Percentiles rank a stretch among this genome's conserved stretches.
Conservation (phyloP, 2,797 vertebrate species). For the Octomys mimax region DNA sequence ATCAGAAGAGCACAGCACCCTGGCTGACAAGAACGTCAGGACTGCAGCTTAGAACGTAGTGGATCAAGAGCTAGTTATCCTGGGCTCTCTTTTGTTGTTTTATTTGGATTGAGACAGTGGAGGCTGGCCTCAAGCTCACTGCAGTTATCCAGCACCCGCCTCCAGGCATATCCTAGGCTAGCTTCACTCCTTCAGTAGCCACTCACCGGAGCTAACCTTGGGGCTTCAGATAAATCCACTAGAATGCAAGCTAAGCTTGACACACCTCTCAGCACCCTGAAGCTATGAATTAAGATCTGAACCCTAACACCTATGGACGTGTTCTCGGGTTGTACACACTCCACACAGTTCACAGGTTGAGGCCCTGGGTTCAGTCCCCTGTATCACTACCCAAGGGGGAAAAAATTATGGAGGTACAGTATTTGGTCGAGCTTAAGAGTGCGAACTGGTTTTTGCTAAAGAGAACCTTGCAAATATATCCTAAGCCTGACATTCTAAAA, state of each 20-base stretch:
- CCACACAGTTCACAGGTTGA: background rate
- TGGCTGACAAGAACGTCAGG: background rate
- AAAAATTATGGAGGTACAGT: background rate
- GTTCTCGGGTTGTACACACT: background rate
- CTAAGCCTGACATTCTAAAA: slow-evolving; percentile 30
- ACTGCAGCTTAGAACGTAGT: background rate
- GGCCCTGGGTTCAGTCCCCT: background rate
- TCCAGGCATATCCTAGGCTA: background rate
- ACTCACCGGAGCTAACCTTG: background rate
- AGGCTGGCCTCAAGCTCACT: background rate
- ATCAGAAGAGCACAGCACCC: background rate
- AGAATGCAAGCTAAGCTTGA: background rate
- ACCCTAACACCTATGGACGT: background rate
- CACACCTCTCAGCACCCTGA: background rate
- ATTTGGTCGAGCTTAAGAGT: background rate
- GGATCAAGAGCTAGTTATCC: background rate
- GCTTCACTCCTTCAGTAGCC: background rate
- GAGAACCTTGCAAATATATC: slow-evolving; percentile 10
- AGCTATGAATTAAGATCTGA: background rate
- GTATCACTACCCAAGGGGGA: background rate
- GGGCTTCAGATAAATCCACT: background rate
- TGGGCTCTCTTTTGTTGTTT: background rate
- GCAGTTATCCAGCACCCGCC: background rate
- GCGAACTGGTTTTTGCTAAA: background rate
- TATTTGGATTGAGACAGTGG: background rate